A percentile compares a stretch with the other conserved stretches of the same genome.
Conservation (phyloP, 1,140 invertebrate genomes). For the Leptoteleia sp. region DNA sequence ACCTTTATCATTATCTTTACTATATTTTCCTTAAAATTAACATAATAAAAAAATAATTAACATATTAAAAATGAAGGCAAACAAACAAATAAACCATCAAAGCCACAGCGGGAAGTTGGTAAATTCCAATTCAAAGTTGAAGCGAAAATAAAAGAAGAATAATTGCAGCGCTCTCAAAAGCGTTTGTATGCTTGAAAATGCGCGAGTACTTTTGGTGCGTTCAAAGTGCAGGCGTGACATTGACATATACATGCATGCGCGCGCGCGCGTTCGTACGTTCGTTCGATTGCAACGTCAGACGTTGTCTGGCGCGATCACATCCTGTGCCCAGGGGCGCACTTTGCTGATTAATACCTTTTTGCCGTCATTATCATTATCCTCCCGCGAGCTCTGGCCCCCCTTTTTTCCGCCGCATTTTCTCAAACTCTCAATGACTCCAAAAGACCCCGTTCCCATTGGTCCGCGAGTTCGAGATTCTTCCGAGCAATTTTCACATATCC, state of each 20-base stretch:
- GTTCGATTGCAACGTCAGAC: conserved; percentile 49
- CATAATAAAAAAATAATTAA: too few species aligned
- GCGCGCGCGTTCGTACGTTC: too few species aligned
- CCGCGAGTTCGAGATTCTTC: neutral
- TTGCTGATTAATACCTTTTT: conserved; percentile 49
- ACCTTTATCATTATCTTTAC: too few species aligned
- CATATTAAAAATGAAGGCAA: too few species aligned
- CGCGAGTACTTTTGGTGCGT: conserved; percentile 25
- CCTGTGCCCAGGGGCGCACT: conserved; percentile 62
- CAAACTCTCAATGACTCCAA: conserved; percentile 8
- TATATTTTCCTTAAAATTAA: too few species aligned
- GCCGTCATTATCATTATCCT: conserved; percentile 39
- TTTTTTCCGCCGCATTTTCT: neutral
- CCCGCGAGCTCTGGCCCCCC: conserved; percentile 39
- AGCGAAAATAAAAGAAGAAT: too few species aligned
- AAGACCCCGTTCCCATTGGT: conserved; percentile 11
- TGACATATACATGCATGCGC: conserved; percentile 57
- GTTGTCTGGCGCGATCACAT: conserved; percentile 58
- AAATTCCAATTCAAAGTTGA: too few species aligned
- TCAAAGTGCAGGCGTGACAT: conserved; percentile 48
- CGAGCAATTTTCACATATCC: too few species aligned
- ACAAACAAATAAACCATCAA: too few species aligned
- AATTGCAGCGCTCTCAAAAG: too few species aligned
- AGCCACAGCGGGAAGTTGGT: too few species aligned
- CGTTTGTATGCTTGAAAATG: conserved; percentile 34